Percentiles rank a stretch among this genome's conserved stretches.
Conservation (phyloP, 2,797 vertebrate species). For the Scomberomorus guttatus region DNA sequence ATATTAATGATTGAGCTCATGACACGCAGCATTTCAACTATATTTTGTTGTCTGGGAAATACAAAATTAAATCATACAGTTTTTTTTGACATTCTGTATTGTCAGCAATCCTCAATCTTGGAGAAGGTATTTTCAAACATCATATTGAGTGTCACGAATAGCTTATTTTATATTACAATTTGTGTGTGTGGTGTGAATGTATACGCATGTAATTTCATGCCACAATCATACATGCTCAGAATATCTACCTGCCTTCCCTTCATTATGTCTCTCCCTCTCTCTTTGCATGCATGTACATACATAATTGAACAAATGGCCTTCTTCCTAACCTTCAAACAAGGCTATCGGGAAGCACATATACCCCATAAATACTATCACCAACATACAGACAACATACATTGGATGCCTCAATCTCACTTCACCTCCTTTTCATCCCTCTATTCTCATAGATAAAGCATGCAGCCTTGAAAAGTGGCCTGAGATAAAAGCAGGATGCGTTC, state of each 20-base stretch:
- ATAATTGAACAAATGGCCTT: conserved; percentile 2
- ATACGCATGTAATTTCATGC: conserved; percentile 42
- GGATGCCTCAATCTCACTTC: conserved; percentile 34
- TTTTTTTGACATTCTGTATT: not conserved
- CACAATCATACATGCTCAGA: conserved; percentile 16
- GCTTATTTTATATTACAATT: conserved; percentile 25
- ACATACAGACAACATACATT: conserved; percentile 45
- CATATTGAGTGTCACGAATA: conserved; percentile 2
- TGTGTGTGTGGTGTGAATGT: not conserved
- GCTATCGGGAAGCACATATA: conserved; percentile 17
- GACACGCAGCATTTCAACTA: not conserved
- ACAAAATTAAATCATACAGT: not conserved
- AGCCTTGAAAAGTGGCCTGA: conserved; percentile 55
- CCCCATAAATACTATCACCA: conserved; percentile 46
- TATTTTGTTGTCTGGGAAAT: conserved; percentile 11
- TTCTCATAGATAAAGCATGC: conserved; percentile 30
- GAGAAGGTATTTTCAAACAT: conserved; percentile 1
- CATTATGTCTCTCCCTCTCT: not conserved
- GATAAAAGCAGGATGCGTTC: conserved; percentile 70
- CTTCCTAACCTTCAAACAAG: conserved; percentile 31
- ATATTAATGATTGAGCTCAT: conserved; percentile 24
- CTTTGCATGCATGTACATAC: conserved; percentile 4
- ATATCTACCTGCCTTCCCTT: not conserved
- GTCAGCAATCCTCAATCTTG: not conserved
- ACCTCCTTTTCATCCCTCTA: conserved; percentile 42